phyloP scores from a whole-genome alignment of 2,888 invertebrate genomes.

The Formica aserva region DNA sequence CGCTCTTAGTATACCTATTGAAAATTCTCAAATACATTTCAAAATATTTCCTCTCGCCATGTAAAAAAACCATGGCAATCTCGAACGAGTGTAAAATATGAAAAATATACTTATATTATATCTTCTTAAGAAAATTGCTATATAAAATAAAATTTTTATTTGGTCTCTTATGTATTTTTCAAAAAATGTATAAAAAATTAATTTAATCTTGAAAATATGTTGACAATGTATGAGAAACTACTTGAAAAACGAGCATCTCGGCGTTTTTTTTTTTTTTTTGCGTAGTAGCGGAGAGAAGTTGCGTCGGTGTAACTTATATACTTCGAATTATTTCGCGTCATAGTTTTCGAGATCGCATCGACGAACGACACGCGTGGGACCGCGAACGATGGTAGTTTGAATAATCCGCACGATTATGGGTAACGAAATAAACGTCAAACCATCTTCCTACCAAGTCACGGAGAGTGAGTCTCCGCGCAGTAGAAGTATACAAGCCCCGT shows the following conservation, averaged over 20 bases:
- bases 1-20: neutral
- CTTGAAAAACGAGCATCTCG: neutral
- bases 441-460: slow-evolving; percentile 61
- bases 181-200: neutral
- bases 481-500: slow-evolving; percentile 73
- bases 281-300: neutral
- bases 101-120: neutral
- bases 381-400: slow-evolving; percentile 60
- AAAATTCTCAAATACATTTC: neutral
- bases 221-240: neutral
- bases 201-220: neutral
- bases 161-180: neutral
- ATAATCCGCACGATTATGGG: slow-evolving; percentile 71
- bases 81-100: neutral
- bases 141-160: neutral
- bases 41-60: neutral
- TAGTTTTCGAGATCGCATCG: slow-evolving; percentile 44
- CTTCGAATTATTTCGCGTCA: slow-evolving; percentile 49
- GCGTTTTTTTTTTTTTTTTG: neutral
- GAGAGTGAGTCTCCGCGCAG: slow-evolving; percentile 55
- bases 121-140: neutral
- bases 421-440: slow-evolving; percentile 69
- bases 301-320: slow-evolving; percentile 30
- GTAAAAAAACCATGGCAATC: neutral
- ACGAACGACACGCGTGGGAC: slow-evolving; percentile 65